Evolutionary conservation across 2,797 vertebrate genomes (phyloP), one percentile per base, ranked within the genome.

Genomic region (Pangasius macronema): DNA sequence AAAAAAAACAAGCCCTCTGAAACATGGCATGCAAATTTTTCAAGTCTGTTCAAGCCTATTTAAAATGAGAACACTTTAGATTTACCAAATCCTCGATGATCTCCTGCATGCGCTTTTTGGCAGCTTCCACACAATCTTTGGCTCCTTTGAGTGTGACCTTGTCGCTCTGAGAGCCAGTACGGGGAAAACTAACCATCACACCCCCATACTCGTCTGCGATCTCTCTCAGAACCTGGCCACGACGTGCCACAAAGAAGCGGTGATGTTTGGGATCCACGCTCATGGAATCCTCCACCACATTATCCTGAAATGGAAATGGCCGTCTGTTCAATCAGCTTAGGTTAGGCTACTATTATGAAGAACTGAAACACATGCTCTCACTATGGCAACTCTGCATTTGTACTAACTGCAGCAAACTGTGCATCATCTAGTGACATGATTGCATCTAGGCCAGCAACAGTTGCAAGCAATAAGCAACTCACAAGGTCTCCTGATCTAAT

Each of bases 121-220:
- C 99, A 57, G 98, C 98, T 92, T 99, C 98, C 92, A 99, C 98
- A 42, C 99, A 99, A 77, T 99, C 99, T 93, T 99, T 98, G 93
- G 99, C 99, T 85, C 99, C 99, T 92, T 99, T 99, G 82, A 99
- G 96, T 55, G 97, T 97, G 91, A 99, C 98, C 87, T 94, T 97
- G 24, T 99, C 98, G 0, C 97, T 99, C 92, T 97, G 97, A 1
- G 97, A 95, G 70, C 93, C 97, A 0, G 98, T 98, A 85, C 99
- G 98, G 0, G 99, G 99, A 92, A 99, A 99, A 94, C 99, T 99
- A 88, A 99, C 98, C 96, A 98, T 98, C 87, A 99, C 97, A 0
- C 99, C 99, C 0, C 98, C 99, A 0, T 99, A 99, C 33, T 99
- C 99, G 5, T 99, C 99, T 0, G 98, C 99, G 0, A 99, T 96